Evolutionary conservation across 2,113 vertebrate genomes (phyloP).

Genomic region (Mustela lutreola): DNA sequence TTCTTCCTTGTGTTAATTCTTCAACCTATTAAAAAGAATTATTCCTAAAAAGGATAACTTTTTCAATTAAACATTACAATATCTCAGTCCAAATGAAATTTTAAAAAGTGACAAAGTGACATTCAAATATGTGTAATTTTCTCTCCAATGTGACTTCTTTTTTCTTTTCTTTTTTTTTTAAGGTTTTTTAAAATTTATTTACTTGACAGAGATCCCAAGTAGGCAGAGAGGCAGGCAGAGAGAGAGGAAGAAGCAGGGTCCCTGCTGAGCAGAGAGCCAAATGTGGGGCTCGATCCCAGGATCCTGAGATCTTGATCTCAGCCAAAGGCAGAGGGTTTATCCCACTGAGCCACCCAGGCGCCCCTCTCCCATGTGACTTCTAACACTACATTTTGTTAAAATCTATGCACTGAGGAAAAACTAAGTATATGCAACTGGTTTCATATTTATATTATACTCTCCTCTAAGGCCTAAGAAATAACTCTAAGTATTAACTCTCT

Average conservation of each 20-base stretch:
- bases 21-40: neutral
- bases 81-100: slow-evolving; percentile 7
- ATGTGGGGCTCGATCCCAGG: too few species aligned
- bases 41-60: neutral
- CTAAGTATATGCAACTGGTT: neutral
- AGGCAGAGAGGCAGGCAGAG: too few species aligned
- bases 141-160: neutral
- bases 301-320: too few species aligned
- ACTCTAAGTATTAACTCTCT: slow-evolving; percentile 46
- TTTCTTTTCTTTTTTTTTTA: neutral
- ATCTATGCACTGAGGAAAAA: slow-evolving; percentile 47
- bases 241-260: too few species aligned
- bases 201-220: too few species aligned
- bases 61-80: neutral
- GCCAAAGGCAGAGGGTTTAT: too few species aligned
- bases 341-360: too few species aligned
- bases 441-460: slow-evolving; percentile 23
- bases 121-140: neutral
- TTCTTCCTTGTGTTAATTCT: neutral
- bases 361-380: neutral
- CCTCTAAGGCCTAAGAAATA: slow-evolving; percentile 62
- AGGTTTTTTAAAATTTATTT: too few species aligned
- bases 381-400: neutral
- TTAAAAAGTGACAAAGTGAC: neutral
- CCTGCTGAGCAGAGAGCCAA: too few species aligned